Conservation (phyloP, 2,888 invertebrate species). For the Protodeltote pygarga region DNA sequence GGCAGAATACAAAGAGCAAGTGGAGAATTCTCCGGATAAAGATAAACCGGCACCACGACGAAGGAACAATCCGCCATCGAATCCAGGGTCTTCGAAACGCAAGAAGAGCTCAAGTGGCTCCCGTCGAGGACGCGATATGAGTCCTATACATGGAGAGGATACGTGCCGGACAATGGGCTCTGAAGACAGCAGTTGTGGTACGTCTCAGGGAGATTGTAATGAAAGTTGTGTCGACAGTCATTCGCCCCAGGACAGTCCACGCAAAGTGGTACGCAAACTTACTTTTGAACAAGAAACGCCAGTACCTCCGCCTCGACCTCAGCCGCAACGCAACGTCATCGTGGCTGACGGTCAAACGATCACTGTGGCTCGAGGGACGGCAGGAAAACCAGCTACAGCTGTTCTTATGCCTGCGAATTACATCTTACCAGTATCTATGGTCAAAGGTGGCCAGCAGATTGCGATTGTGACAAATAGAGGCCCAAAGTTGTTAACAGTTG, state of each 20-base stretch:
- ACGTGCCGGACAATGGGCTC: conserved; percentile 90
- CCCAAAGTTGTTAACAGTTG: conserved; percentile 82
- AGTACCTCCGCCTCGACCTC: conserved; percentile 62
- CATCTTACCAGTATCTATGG: conserved; percentile 90
- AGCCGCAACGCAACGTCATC: conserved; percentile 86
- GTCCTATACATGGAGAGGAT: conserved; percentile 89
- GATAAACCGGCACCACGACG: conserved; percentile 93
- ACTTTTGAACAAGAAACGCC: conserved; percentile 81
- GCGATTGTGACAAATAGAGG: conserved; percentile 91
- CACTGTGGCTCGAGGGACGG: conserved; percentile 87
- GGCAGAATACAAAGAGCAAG: conserved; percentile 93
- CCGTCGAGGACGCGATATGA: conserved; percentile 87
- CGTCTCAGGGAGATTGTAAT: conserved; percentile 85
- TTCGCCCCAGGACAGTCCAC: conserved; percentile 86
- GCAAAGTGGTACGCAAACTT: conserved; percentile 78
- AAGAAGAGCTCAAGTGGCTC: conserved; percentile 89
- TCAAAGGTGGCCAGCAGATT: conserved; percentile 91
- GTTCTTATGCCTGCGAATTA: conserved; percentile 91
- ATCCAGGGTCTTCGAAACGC: conserved; percentile 89
- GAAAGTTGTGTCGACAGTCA: conserved; percentile 84
- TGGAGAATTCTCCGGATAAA: conserved; percentile 93
- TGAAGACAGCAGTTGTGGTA: conserved; percentile 92
- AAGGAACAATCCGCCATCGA: conserved; percentile 91
- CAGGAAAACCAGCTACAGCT: conserved; percentile 88
- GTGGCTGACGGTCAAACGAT: conserved; percentile 89